Percentiles rank a stretch among this genome's conserved stretches.
phyloP scores from a whole-genome alignment of 2,113 vertebrate genomes.

The Rousettus leschenaultii region DNA sequence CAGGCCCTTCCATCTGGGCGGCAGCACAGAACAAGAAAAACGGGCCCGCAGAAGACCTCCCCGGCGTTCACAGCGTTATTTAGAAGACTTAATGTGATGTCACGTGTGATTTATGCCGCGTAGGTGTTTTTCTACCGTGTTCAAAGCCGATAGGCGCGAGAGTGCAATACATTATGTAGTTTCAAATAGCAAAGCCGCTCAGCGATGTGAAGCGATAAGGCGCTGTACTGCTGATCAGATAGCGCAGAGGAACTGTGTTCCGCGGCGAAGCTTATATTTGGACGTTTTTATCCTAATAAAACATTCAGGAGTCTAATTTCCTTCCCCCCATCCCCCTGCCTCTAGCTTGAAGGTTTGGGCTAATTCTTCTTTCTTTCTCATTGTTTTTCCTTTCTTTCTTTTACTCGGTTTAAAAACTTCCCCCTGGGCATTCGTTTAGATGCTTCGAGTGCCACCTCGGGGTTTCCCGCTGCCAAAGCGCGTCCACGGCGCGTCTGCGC shows the following conservation, averaged over 20 bases:
- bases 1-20: slow-evolving; percentile 40
- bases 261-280: slow-evolving; percentile 29
- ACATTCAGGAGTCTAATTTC: slow-evolving; percentile 47
- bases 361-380: background rate
- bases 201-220: slow-evolving; percentile 62
- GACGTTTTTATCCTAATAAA: slow-evolving; percentile 52
- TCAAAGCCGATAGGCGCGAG: slow-evolving; percentile 67
- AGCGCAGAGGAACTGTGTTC: slow-evolving; percentile 36
- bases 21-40: slow-evolving; percentile 68
- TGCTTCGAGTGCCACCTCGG: background rate
- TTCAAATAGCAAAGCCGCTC: slow-evolving; percentile 46
- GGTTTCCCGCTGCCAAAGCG: background rate
- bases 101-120: slow-evolving; percentile 74
- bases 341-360: background rate
- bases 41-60: slow-evolving; percentile 16
- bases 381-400: background rate
- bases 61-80: slow-evolving; percentile 69
- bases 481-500: background rate
- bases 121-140: slow-evolving; percentile 65
- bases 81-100: slow-evolving; percentile 75
- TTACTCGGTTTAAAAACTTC: background rate
- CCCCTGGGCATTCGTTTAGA: background rate
- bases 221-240: slow-evolving; percentile 60
- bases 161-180: slow-evolving; percentile 59
- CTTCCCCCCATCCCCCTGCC: background rate